phyloP scores from a whole-genome alignment of 1,140 invertebrate species.

The Branchinecta lynchi region DNA sequence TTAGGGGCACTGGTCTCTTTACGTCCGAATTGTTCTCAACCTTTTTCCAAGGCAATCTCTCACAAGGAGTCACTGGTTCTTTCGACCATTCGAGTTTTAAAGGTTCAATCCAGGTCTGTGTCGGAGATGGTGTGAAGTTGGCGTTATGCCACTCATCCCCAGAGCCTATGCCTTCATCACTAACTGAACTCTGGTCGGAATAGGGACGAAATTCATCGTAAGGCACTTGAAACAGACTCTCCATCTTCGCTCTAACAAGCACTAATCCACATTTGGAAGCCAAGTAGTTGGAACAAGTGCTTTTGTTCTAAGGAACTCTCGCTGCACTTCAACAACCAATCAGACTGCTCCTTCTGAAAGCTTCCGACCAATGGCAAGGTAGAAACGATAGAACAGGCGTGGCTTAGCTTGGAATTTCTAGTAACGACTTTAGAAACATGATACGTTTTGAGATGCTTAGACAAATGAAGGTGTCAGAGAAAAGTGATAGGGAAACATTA shows the following conservation, averaged over 20 bases:
- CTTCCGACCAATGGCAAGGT: neutral
- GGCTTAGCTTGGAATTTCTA: neutral
- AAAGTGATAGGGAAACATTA: neutral
- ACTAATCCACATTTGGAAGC: slow-evolving; percentile 9
- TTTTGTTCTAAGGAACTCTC: neutral
- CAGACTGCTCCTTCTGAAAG: too few species aligned
- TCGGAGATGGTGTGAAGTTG: neutral
- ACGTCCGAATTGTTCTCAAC: neutral
- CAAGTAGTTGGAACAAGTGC: neutral
- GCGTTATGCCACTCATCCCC: neutral
- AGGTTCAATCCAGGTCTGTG: neutral
- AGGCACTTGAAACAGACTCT: slow-evolving; percentile 1
- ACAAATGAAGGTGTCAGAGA: neutral
- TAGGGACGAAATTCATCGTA: neutral
- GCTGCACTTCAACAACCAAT: too few species aligned
- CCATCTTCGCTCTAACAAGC: neutral
- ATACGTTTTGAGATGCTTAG: neutral
- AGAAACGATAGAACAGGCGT: neutral
- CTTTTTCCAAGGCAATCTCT: neutral
- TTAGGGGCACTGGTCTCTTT: slow-evolving; percentile 23
- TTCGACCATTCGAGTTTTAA: too few species aligned
- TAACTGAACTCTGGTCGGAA: neutral
- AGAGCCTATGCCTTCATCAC: slow-evolving; percentile 1
- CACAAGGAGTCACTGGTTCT: too few species aligned
- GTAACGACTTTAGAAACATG: neutral